Evolutionary conservation across 1,140 invertebrate species (phyloP), one percentile per base, ranked within the genome.

Genomic region (Stenopsyche tienmushanensis): DNA sequence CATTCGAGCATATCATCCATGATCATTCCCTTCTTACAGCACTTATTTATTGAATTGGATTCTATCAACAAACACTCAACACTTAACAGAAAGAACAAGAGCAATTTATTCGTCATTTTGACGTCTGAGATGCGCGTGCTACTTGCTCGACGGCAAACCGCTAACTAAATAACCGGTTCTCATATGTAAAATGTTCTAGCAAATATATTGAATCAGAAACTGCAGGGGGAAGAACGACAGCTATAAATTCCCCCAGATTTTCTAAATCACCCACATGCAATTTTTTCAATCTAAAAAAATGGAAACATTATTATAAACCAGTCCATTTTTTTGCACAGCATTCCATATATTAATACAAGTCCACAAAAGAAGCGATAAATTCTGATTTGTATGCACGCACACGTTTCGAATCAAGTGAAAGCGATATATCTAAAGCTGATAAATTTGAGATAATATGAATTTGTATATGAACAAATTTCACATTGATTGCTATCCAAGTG

Each of bases 11-110:
- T 10, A 24, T 17, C 18, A 17, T 25, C 9, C 1, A 57, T 42
- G 21, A 20, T 3, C 13, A 41, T 5, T 21, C 54, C 54, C 13
- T 1, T 13, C 3, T 29, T 29, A 57, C 54, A 57, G 15, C 54
- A 57, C 20, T 57, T 57, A 21, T 57, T 57, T 1, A 57, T 42
- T 0, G 39, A 57, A 10, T n/a, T 29, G 15, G 54, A 41, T 20
- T 57, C 39, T 1, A 39, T 18, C 3, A 5, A 3, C 3, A 44
- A 13, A 44, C 3, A 3, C 41, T 13, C 41, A 17, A 44, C 13
- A 17, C n/a, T 13, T 2, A 44, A 3, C 41, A 44, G 41, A 13
- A 3, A 3, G 41, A 44, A 2, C 2, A 13, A 3, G 13, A 15
- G 3, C 41, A 44, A 15, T 3, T 44, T 44, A 17, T 44, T 2